A percentile compares a stretch with the other conserved stretches of the same genome.
Evolutionary conservation across 35 echinoderm and acorn worm genomes (phyloP).

Genomic region (Acanthaster planci): DNA sequence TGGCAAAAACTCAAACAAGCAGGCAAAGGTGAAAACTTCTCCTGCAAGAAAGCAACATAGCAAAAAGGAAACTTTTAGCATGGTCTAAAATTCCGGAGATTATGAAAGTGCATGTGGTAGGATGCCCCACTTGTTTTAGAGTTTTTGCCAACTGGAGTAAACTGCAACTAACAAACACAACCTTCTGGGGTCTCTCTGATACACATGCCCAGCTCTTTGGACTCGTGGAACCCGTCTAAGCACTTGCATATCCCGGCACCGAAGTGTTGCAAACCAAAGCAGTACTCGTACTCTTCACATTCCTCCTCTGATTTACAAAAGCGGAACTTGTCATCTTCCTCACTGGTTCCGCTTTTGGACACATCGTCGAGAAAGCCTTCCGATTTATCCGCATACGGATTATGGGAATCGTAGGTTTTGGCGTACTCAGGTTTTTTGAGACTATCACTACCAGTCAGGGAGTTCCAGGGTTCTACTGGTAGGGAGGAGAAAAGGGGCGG

Average conservation of each 20-base stretch:
- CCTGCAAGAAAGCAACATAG: neutral
- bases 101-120: neutral
- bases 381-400: neutral
- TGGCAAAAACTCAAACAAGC: no score
- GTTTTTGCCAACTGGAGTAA: neutral
- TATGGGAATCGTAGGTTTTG: neutral
- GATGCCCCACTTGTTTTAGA: neutral
- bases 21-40: no score
- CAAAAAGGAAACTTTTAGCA: no score
- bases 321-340: neutral
- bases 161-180: neutral
- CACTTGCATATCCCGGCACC: slow-evolving; percentile 18
- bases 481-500: neutral
- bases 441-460: neutral
- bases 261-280: slow-evolving; percentile 15
- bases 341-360: neutral
- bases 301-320: neutral
- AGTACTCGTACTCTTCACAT: slow-evolving; percentile 23
- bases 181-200: neutral
- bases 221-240: slow-evolving; percentile 3
- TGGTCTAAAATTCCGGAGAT: neutral
- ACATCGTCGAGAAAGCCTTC: neutral
- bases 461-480: neutral
- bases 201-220: slow-evolving; percentile 2
- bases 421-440: neutral